Conservation (phyloP, 2,888 invertebrate genomes). For the Lamellibrachia columna region DNA sequence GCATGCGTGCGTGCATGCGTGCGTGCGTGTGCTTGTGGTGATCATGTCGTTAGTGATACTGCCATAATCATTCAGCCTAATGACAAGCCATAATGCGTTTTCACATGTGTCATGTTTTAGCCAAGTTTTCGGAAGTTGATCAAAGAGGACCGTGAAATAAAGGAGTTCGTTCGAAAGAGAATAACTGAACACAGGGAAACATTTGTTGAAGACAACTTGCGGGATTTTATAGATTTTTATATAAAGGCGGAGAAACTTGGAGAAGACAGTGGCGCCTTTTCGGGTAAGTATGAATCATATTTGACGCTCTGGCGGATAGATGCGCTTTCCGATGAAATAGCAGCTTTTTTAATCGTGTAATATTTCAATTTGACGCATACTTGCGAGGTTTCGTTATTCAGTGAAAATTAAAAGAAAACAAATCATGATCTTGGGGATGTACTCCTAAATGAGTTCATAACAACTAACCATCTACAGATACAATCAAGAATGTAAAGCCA, state of each 20-base stretch:
- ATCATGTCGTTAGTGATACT: not conserved
- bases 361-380: not conserved
- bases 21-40: not conserved
- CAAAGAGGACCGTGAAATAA: not conserved
- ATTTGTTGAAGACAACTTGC: not conserved
- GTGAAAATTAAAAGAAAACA: not conserved
- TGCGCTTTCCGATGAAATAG: not conserved
- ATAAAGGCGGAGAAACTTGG: not conserved
- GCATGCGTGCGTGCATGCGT: not conserved
- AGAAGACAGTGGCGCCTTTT: not conserved
- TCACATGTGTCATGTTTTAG: not conserved
- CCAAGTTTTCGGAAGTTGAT: not conserved
- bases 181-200: conserved; percentile 18
- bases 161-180: not conserved
- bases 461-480: no score
- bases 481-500: no score
- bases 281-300: not conserved
- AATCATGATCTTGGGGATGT: no score
- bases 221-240: conserved; percentile 22
- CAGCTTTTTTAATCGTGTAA: not conserved
- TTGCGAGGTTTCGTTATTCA: not conserved
- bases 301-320: not conserved
- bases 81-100: not conserved
- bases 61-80: not conserved
- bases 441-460: no score